phyloP scores from a whole-genome alignment of 2,797 vertebrate species.

The Macropus fuliginosus region DNA sequence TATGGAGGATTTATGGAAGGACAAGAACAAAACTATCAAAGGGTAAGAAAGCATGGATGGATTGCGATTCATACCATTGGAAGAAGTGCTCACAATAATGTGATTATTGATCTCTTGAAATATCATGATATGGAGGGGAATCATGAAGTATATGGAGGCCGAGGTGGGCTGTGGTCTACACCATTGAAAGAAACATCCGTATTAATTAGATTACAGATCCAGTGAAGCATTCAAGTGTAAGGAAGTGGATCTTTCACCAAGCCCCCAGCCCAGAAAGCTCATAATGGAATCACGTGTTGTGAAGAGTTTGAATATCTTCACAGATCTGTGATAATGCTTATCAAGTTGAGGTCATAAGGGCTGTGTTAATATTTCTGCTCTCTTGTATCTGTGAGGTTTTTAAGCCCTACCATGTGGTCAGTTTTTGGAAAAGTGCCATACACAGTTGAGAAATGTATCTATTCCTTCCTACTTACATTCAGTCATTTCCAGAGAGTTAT shows the following conservation, averaged over 20 bases:
- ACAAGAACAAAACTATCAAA: not conserved
- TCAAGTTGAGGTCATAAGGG: not conserved
- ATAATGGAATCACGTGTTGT: not conserved
- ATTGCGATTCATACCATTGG: not conserved
- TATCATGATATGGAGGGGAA: not conserved
- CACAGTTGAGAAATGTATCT: not conserved
- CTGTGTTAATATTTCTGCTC: not conserved
- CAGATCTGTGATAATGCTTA: not conserved
- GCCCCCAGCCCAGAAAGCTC: not conserved
- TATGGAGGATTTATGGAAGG: not conserved
- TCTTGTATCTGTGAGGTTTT: not conserved
- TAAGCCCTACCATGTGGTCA: not conserved
- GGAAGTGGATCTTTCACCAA: not conserved
- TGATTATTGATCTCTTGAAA: not conserved
- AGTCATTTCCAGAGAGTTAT: not conserved
- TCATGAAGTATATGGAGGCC: not conserved
- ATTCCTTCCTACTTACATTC: not conserved
- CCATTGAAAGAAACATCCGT: not conserved
- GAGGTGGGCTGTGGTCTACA: not conserved
- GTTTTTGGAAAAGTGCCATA: not conserved
- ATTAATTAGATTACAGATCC: not conserved
- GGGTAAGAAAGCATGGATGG: not conserved
- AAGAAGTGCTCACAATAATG: not conserved
- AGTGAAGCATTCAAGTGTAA: not conserved
- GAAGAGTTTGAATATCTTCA: not conserved